These are phyloP conservation scores for Hecatera dysodea DNA, from an alignment of 2,888 invertebrate genomes.

Conservation along the genomic window DNA sequence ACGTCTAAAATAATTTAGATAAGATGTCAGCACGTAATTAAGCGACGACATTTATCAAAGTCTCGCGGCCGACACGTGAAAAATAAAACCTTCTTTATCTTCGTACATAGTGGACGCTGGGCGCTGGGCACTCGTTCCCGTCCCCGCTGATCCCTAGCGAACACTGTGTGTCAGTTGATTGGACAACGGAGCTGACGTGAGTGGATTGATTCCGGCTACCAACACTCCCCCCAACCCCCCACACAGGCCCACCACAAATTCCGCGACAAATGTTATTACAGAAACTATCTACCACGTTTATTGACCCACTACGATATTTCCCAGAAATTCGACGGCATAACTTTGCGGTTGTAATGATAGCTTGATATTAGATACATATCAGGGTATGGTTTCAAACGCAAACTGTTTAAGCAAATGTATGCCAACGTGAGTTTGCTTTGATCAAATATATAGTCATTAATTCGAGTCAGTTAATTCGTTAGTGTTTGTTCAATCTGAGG, in stretches of 20 bases:
- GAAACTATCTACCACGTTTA: constrained; percentile 82
- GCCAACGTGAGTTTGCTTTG: constrained; percentile 60
- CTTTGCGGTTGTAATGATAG: constrained; percentile 67
- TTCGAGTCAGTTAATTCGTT: constrained; percentile 55
- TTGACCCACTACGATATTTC: constrained; percentile 79
- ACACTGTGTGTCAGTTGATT: constrained; percentile 88
- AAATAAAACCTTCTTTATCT: constrained; percentile 71
- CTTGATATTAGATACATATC: constrained; percentile 65
- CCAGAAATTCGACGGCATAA: constrained; percentile 68
- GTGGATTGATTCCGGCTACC: constrained; percentile 86
- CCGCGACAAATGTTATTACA: constrained; percentile 86
- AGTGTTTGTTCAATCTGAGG: constrained; percentile 40
- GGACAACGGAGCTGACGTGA: constrained; percentile 87
- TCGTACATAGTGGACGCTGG: constrained; percentile 65
- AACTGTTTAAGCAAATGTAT: constrained; percentile 63
- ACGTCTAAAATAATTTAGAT: constrained; percentile 60
- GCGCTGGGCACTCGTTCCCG: constrained; percentile 61
- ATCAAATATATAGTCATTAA: constrained; percentile 61
- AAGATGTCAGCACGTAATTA: constrained; percentile 69
- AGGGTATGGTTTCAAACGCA: constrained; percentile 52
- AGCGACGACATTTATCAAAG: constrained; percentile 69
- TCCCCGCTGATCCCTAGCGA: constrained; percentile 83
- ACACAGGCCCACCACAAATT: constrained; percentile 70
- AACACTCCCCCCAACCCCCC: constrained; percentile 49
- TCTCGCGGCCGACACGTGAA: constrained; percentile 64